Percentiles rank a stretch among this genome's conserved stretches.
phyloP scores from a whole-genome alignment of 2,797 vertebrate species.

The Chelon auratus region DNA sequence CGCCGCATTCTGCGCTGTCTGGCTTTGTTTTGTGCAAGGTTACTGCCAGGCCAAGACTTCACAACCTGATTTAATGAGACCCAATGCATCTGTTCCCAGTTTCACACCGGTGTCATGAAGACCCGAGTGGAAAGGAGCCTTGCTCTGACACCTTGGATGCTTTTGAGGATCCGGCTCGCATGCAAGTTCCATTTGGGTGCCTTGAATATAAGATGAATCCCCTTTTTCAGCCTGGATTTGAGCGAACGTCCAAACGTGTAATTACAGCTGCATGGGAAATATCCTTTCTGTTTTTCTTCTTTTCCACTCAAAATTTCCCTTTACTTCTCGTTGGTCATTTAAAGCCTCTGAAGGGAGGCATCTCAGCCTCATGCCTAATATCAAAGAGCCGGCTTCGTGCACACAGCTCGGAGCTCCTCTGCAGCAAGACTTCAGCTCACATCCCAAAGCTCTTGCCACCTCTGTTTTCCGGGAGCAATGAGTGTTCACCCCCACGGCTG shows the following conservation, averaged over 20 bases:
- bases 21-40: conserved; percentile 66
- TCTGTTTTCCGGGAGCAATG: conserved; percentile 63
- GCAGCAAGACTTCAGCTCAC: conserved; percentile 52
- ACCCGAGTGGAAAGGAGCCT: conserved; percentile 51
- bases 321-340: conserved; percentile 14
- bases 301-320: conserved; percentile 25
- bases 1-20: conserved; percentile 46
- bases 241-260: conserved; percentile 44
- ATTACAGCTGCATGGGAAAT: conserved; percentile 51
- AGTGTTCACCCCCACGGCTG: conserved; percentile 62
- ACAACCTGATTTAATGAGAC: conserved; percentile 74
- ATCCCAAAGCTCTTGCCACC: conserved; percentile 54
- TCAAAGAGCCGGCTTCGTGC: conserved; percentile 40
- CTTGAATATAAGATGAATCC: conserved; percentile 17
- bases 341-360: conserved; percentile 42
- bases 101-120: conserved; percentile 66
- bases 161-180: conserved; percentile 16
- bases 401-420: conserved; percentile 54
- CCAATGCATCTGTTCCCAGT: conserved; percentile 68
- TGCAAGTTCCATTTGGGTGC: conserved; percentile 4
- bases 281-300: conserved; percentile 17
- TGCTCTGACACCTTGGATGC: conserved; percentile 26
- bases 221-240: conserved; percentile 21
- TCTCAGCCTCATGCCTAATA: conserved; percentile 34
- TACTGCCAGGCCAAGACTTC: conserved; percentile 61